Base-by-base conservation (phyloP, 2,888 invertebrate species). In the Napeogenes inachia region DNA sequence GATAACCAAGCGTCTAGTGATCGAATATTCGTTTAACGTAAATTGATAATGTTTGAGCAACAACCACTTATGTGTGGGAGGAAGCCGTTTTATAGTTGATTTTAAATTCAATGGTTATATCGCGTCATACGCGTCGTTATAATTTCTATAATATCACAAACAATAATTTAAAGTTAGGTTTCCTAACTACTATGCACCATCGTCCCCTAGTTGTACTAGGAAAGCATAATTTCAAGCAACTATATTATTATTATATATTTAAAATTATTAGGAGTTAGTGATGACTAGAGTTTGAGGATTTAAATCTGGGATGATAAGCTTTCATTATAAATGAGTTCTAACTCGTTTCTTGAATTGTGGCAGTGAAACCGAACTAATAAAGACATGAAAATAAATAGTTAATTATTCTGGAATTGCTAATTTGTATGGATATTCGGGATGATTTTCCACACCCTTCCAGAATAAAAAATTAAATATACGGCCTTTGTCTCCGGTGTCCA, bases 401-500 rank as follows among this genome's bases (percentile, higher is more conserved):
- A 55, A 5, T 4, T 2, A 4, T 35, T 35, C 47, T 45, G 58
- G 46, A 21, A 21, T 47, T 56, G 64, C 69, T 4, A 77, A 54
- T 63, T 81, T 73, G 73, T 94, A 95, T 5, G 95, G 95, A 82
- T 94, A 95, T 67, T 93, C 91, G 0, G 94, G 94, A 82, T 95
- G 94, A 45, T 92, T 92, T 71, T 94, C 92, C 3, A 94, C 92
- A 12, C 94, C 93, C 78, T 92, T 93, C 89, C 93, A 93, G 70
- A 93, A 93, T 13, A 93, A 78, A 72, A 94, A 94, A 77, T 93
- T 91, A 71, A 95, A 94, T 68, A 94, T 94, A 65, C 94, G 88
- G 32, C 94, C 94, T 4, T 83, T 75, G 70, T 92, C 92, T 3
- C 92, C 93, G 75, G 86, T 91, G 73, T 95, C 94, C 61, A 95